Base-by-base conservation (phyloP, 2,113 vertebrate genomes). In the Oryzias curvinotus region DNA sequence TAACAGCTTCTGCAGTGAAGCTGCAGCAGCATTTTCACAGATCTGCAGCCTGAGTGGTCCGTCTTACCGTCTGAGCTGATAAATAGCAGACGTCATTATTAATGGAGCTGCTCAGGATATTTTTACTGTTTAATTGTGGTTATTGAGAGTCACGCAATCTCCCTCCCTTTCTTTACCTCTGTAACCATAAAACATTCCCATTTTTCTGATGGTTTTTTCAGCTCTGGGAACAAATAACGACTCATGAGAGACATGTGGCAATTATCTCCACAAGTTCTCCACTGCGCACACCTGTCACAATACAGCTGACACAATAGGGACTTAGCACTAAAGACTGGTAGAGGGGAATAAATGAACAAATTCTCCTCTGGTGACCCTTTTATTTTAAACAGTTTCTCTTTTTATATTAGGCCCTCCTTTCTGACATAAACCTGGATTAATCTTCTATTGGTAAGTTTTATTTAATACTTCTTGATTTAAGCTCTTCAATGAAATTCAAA, bases 201-300 rank as follows among this genome's bases (percentile, higher is more conserved):
- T 60, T 63, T 48, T 60, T 57, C 57, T 54, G 62, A 67, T 70
- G 68, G 73, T 73, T 78, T 66, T 67, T 77, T 71, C 57, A 75
- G 65, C 77, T 62, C 54, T 19, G 54, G 82, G 68, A 74, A 79
- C 82, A 81, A 82, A 83, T 69, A 84, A 82, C 75, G 83, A 88
- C 78, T 84, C 83, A 77, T 68, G 62, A 15, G 81, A 78, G 75
- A 78, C 66, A 78, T 65, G 73, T 69, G 81, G 78, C 80, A 82
- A 86, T 87, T 84, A 87, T 69, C 50, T 77, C 78, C n/a, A 71
- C 66, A 68, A 78, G 73, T 76, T 81, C 72, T 61, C 76, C 77
- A 82, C 85, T 88, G 86, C 78, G 83, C 84, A 87, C 86, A 89
- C 84, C 84, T 86, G 86, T 87, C 85, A 83, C 83, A 86, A 71